Percentiles rank a stretch among this genome's conserved stretches.
Evolutionary conservation across 2,888 invertebrate genomes (phyloP).

Genomic region (Cristatella mucedo): DNA sequence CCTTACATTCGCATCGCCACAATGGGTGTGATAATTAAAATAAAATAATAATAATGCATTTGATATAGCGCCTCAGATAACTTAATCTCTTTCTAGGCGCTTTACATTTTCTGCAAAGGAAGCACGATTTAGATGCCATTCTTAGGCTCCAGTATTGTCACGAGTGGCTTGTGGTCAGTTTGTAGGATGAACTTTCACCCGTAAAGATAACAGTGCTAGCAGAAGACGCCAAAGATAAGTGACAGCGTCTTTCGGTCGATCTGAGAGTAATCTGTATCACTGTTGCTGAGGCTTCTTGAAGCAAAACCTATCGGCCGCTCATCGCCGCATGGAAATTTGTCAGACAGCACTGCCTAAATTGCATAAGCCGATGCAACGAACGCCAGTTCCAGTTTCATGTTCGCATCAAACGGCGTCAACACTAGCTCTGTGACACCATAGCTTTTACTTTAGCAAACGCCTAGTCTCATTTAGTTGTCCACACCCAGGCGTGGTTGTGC

Average conservation of each 20-base stretch:
- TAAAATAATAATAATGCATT: too few relatives aligned
- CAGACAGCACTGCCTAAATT: slow-evolving; percentile 8
- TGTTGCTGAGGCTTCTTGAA: slow-evolving; percentile 34
- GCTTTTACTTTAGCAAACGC: slow-evolving; percentile 9
- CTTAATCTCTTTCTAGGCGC: too few relatives aligned
- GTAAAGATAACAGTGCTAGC: slow-evolving; percentile 35
- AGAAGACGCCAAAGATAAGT: slow-evolving; percentile 33
- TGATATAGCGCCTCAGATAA: too few relatives aligned
- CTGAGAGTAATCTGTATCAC: slow-evolving; percentile 30
- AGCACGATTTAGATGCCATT: slow-evolving; percentile 19
- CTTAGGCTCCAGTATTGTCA: slow-evolving; percentile 30
- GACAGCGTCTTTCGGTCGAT: slow-evolving; percentile 33
- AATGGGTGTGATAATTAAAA: too few relatives aligned
- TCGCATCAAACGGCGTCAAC: slow-evolving; percentile 10
- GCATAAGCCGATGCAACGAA: slow-evolving; percentile 11
- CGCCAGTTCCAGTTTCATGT: background rate
- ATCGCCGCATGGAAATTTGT: slow-evolving; percentile 6
- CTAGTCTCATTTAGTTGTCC: slow-evolving; percentile 6
- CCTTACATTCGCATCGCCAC: slow-evolving; percentile 21
- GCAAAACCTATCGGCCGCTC: slow-evolving; percentile 37
- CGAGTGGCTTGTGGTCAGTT: too few relatives aligned
- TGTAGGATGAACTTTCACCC: too few relatives aligned
- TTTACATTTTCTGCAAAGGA: too few relatives aligned
- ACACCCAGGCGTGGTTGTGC: background rate
- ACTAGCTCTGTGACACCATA: slow-evolving; percentile 9